Evolutionary conservation across 92 coral and sea anemone genomes (phyloP).

Genomic region (Epizoanthus ramosus): DNA sequence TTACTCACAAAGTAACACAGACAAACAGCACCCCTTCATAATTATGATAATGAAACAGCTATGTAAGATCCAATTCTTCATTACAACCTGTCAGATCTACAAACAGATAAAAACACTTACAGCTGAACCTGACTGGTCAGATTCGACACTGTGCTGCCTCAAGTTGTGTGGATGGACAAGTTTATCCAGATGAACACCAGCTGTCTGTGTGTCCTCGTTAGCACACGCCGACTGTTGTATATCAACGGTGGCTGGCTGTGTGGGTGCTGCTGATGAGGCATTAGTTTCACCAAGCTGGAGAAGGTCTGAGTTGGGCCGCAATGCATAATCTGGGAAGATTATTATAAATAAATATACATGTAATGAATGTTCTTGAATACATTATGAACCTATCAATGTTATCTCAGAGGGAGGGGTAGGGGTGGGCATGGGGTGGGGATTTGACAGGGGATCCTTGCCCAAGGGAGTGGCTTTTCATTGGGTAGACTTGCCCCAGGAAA

Average conservation of each 20-base stretch:
- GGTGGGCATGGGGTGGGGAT: too few species aligned
- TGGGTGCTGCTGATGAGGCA: not conserved
- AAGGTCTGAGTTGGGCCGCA: slow-evolving; percentile 40
- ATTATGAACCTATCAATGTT: too few species aligned
- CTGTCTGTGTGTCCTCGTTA: not conserved
- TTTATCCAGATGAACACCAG: not conserved
- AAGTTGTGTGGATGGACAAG: slow-evolving; percentile 29
- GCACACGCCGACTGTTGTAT: not conserved
- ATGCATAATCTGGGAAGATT: slow-evolving; percentile 17
- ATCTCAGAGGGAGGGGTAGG: too few species aligned
- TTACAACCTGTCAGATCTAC: too few species aligned
- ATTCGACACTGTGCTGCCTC: slow-evolving; percentile 76
- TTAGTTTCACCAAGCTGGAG: slow-evolving; percentile 44
- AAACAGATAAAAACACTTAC: slow-evolving; percentile 39
- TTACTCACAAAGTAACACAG: too few species aligned
- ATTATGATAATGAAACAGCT: too few species aligned
- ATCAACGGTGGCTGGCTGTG: not conserved
- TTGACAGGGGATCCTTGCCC: too few species aligned
- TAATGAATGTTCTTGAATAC: too few species aligned
- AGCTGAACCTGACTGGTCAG: slow-evolving; percentile 66
- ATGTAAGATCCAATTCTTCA: too few species aligned
- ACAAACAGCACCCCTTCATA: too few species aligned
- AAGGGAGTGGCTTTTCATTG: too few species aligned
- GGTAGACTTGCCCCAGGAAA: too few species aligned
- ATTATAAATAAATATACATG: not conserved